Conservation (phyloP, 2,888 invertebrate genomes). For the Danaus chrysippus region DNA sequence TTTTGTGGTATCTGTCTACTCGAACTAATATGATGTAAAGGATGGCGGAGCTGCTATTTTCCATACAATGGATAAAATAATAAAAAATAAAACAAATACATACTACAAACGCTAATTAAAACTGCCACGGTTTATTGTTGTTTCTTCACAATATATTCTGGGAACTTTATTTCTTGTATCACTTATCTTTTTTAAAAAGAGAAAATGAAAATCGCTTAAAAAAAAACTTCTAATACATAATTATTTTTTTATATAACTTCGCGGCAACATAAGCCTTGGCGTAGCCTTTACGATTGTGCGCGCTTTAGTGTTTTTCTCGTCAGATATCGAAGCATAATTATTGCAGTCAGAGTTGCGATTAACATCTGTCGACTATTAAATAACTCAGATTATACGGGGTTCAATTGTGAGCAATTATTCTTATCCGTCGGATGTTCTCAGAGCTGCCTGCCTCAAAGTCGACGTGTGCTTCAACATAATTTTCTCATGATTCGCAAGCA, state of each 20-base stretch:
- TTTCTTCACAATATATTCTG: slow-evolving; percentile 51
- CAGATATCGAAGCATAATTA: slow-evolving; percentile 74
- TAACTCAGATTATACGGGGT: slow-evolving; percentile 75
- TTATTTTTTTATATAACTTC: not conserved
- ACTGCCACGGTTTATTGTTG: slow-evolving; percentile 62
- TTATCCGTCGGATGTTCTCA: slow-evolving; percentile 77
- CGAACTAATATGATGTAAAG: slow-evolving; percentile 69
- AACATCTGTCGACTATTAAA: slow-evolving; percentile 79
- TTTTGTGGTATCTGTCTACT: slow-evolving; percentile 21
- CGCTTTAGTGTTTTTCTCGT: slow-evolving; percentile 68
- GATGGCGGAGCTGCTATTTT: slow-evolving; percentile 66
- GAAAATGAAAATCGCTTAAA: not conserved
- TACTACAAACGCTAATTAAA: slow-evolving; percentile 73
- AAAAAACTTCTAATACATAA: not conserved
- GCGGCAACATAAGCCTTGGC: slow-evolving; percentile 40
- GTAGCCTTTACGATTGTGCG: slow-evolving; percentile 43
- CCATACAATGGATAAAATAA: slow-evolving; percentile 73
- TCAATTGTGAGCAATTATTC: slow-evolving; percentile 79
- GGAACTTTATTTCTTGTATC: slow-evolving; percentile 24
- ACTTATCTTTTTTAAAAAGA: slow-evolving; percentile 25
- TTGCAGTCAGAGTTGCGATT: slow-evolving; percentile 65
- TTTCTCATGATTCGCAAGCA: slow-evolving; percentile 76
- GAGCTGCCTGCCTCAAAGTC: slow-evolving; percentile 54
- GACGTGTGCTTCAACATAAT: slow-evolving; percentile 61
- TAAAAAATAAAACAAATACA: slow-evolving; percentile 57